Evolutionary conservation across 2,113 vertebrate species (phyloP), one percentile per base, ranked within the genome.

Genomic region (Xyrauchen texanus): DNA sequence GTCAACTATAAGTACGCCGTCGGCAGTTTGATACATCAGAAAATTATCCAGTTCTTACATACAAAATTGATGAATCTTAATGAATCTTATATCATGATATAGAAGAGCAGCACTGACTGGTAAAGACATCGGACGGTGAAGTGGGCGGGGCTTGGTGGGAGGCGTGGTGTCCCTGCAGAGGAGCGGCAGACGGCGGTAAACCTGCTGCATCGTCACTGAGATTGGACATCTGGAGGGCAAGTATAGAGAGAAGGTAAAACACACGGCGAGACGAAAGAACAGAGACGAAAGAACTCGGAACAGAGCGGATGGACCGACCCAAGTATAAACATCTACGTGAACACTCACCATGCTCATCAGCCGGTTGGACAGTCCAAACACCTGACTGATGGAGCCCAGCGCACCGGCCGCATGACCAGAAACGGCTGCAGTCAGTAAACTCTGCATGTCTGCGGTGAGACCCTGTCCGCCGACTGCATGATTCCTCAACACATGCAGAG

Each of bases 401-500:
- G 0, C 89, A 84, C 42, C 86, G 80, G 75, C 82, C 5, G 68
- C 82, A n/a, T 63, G 90, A 81, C 93, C 8, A 82, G 82, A 0
- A 84, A 92, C 0, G 77, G 90, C 5, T 83, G 89, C 84, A 0
- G 77, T 83, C 63, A 99, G 90, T 58, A 98, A 91, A 69, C 89
- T 89, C 0, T 97, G 95, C 88, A 97, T 93, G 79, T 97, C 96
- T 42, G 79, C 34, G 6, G 91, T 86, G 4, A 95, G 89, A 73
- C 91, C 90, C 81, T 63, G 16, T 34, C 91, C 5, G 75, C 86
- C 96, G 60, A 96, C 95, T 0, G 96, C 97, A 0, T 99, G 96
- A 82, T 93, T 96, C 80, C 96, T 92, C 82, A 99, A 92, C 82
- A 99, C 98, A 0, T 96, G 95, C 88, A 99, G 95, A 70, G 97